These are phyloP conservation scores for Chrysaora quinquecirrha DNA, from an alignment of 30 jellyfish, hydroid and myxozoan species.

Conservation along the genomic window DNA sequence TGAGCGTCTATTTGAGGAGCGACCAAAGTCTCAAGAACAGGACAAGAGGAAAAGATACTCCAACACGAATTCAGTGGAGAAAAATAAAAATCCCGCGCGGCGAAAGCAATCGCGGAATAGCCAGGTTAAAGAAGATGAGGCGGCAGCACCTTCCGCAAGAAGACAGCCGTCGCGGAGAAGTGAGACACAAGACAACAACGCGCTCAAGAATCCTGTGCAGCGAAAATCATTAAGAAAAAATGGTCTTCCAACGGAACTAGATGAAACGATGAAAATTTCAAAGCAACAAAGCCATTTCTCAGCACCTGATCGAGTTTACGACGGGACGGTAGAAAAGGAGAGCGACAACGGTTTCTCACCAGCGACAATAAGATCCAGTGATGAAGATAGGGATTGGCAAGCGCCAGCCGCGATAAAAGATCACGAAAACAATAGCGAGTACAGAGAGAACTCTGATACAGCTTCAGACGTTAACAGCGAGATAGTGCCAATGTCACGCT, in stretches of 20 bases:
- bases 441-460: too few species aligned
- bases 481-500: not conserved
- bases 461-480: not conserved
- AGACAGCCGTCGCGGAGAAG: too few species aligned
- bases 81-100: not conserved
- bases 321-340: not conserved
- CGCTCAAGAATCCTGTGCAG: too few species aligned
- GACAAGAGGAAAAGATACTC: too few species aligned
- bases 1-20: not conserved
- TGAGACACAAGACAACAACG: too few species aligned
- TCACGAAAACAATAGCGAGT: too few species aligned
- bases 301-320: conserved; percentile 4
- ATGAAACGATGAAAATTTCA: not conserved
- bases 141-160: not conserved
- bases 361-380: not conserved
- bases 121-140: not conserved
- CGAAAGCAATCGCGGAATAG: not conserved
- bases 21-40: not conserved
- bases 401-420: too few species aligned
- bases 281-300: not conserved
- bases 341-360: not conserved
- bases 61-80: not conserved
- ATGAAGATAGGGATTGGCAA: not conserved
- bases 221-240: too few species aligned
- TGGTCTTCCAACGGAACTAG: too few species aligned